Base-by-base conservation (phyloP, 2,888 invertebrate genomes). In the Drepana falcataria region DNA sequence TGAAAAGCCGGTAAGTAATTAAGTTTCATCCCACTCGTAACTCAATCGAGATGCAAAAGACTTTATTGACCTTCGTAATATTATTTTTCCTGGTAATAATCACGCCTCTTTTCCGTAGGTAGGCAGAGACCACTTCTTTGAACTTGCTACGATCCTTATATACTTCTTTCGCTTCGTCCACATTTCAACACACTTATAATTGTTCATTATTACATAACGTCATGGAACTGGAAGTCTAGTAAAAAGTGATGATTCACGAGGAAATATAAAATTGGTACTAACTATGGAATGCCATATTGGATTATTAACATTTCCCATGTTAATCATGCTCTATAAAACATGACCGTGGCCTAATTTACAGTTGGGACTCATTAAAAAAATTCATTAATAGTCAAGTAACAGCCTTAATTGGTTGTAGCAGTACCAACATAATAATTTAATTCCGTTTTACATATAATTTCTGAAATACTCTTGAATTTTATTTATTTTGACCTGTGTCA, bases 1-100 rank as follows among this genome's bases (percentile, higher is more conserved):
- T 48, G 54, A 63, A 0, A 81, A 75, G 59, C 81, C 85, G 59
- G 89, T 89, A 61, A 85, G 83, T 79, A 53, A 51, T 34, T 1
- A 34, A 33, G n/a, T 33, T 6, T 41, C 21, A 51, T 34, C 33
- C 2, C 33, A 44, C 6, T 9, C 44, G 44, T 44, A 9, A 9
- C 7, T 9, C 3, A 44, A 6, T 44, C 9, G 44, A 3, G 5
- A 37, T 37, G 37, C 21, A 21, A 21, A 21, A 21, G 21, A 21
- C 21, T 0, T 21, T 21, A 21, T 21, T 21, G 21, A 21, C 21
- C 21, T 21, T 21, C 21, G 21, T 1, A 21, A 21, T 21, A 21
- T 21, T 21, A 21, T 21, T 21, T 21, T 21, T 21, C 21, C 21
- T 21, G 21, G 1, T 21, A 21, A 21, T 21, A 21, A 21, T 21